Percentiles rank a stretch among this genome's conserved stretches.
Evolutionary conservation across 2,113 vertebrate genomes (phyloP).

Genomic region (Chaetorhynchus papuensis): DNA sequence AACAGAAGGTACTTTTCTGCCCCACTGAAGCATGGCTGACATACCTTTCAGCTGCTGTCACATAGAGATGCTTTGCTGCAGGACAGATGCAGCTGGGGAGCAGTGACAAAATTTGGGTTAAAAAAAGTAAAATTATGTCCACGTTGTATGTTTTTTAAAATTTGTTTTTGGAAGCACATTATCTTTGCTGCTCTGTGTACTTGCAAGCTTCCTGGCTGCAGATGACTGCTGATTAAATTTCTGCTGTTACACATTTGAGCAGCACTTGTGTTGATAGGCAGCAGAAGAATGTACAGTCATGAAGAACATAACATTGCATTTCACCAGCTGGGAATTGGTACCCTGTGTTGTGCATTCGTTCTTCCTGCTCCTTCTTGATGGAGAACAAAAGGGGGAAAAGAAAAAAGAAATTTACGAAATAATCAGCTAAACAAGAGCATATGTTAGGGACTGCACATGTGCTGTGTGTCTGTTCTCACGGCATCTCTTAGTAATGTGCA

Average conservation of each 20-base stretch:
- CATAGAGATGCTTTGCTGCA: not conserved
- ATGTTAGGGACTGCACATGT: not conserved
- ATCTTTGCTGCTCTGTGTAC: not conserved
- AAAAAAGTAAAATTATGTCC: not conserved
- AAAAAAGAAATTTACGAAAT: not conserved
- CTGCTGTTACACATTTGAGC: not conserved
- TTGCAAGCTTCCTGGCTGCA: not conserved
- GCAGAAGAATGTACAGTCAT: not conserved
- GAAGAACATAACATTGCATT: not conserved
- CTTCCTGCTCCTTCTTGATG: not conserved
- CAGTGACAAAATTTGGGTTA: not conserved
- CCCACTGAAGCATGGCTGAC: slow-evolving; percentile 10
- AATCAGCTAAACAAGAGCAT: not conserved
- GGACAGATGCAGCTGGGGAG: not conserved
- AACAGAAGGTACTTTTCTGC: slow-evolving; percentile 33
- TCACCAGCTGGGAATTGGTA: not conserved
- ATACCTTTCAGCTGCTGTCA: not conserved
- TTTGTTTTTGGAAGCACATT: not conserved
- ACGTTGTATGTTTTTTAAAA: not conserved
- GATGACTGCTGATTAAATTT: not conserved
- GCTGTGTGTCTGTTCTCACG: not conserved
- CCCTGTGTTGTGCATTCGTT: rapidly evolving
- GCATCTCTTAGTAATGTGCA: not conserved
- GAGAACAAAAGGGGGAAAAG: not conserved
- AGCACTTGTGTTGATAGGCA: not conserved